Percentiles rank a stretch among this genome's conserved stretches.
These are phyloP conservation scores for Dicroscelio sp. DNA, from an alignment of 2,888 invertebrate species.

Conservation along the genomic window DNA sequence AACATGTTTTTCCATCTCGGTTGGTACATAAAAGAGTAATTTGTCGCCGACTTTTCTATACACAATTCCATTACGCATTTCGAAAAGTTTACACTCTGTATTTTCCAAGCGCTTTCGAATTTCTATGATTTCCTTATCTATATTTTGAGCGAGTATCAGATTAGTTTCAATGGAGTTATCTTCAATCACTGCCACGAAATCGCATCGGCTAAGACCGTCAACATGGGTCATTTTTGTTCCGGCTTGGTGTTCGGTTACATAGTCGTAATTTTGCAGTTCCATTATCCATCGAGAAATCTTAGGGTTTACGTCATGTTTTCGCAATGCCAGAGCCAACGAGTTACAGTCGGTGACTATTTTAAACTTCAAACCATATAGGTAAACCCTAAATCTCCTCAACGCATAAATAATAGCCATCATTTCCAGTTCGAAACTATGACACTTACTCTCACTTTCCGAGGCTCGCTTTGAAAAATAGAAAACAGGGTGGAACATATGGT, in stretches of 20 bases:
- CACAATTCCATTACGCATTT: constrained; percentile 37
- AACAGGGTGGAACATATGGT: constrained; percentile 30
- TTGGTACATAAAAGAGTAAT: neutral
- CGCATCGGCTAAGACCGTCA: constrained; percentile 23
- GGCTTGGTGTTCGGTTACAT: constrained; percentile 2
- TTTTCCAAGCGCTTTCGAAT: neutral
- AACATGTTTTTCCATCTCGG: constrained; percentile 22
- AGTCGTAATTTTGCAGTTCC: constrained; percentile 36
- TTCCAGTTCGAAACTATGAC: constrained; percentile 28
- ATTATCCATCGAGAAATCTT: constrained; percentile 13
- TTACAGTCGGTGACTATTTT: constrained; percentile 38
- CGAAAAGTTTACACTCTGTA: neutral
- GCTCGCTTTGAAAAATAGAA: constrained; percentile 34
- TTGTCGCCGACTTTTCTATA: neutral
- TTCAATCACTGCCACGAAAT: constrained; percentile 18
- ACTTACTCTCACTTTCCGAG: neutral
- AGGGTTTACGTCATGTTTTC: constrained; percentile 26
- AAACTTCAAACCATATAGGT: constrained; percentile 15
- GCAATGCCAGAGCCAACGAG: constrained; percentile 19
- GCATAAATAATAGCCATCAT: constrained; percentile 35
- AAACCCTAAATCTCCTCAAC: neutral
- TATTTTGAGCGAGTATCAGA: neutral
- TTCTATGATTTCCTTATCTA: neutral
- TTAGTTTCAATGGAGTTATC: constrained; percentile 30
- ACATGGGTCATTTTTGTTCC: constrained; percentile 14